phyloP scores from a whole-genome alignment of 2,797 vertebrate species.

The Falco peregrinus region DNA sequence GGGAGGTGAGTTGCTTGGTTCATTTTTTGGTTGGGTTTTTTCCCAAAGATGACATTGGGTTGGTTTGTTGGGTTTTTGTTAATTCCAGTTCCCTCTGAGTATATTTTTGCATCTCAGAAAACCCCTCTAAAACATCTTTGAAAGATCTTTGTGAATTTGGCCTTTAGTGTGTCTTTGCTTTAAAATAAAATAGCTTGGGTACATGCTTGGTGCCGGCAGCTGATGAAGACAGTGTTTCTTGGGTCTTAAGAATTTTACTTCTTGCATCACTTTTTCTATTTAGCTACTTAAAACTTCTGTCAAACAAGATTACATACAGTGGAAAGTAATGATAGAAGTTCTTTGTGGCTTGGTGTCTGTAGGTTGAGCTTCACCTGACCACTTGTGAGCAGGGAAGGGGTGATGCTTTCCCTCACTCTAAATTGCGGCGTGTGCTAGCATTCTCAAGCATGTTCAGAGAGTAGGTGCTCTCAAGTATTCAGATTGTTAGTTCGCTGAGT shows the following conservation, averaged over 20 bases:
- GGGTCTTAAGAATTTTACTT: neutral
- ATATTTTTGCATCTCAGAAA: neutral
- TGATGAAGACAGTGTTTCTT: neutral
- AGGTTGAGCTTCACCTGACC: neutral
- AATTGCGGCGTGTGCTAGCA: neutral
- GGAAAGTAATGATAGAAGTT: neutral
- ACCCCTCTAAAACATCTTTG: neutral
- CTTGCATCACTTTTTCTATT: neutral
- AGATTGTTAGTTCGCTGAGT: neutral
- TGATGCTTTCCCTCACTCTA: neutral
- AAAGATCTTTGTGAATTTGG: neutral
- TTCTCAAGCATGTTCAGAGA: accelerated
- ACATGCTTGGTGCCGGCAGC: neutral
- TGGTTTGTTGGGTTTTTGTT: neutral
- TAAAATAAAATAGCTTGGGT: neutral
- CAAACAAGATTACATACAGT: neutral
- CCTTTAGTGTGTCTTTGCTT: neutral
- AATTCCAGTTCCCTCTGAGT: neutral
- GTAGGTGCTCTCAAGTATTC: neutral
- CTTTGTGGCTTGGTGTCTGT: neutral
- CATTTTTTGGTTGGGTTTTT: neutral
- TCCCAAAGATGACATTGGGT: neutral
- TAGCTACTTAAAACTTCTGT: neutral
- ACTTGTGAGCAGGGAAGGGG: neutral
- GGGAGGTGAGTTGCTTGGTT: neutral